These are phyloP conservation scores for Hydractinia symbiolongicarpus DNA, from an alignment of 30 jellyfish, hydroid and myxozoan genomes.

Conservation along the genomic window DNA sequence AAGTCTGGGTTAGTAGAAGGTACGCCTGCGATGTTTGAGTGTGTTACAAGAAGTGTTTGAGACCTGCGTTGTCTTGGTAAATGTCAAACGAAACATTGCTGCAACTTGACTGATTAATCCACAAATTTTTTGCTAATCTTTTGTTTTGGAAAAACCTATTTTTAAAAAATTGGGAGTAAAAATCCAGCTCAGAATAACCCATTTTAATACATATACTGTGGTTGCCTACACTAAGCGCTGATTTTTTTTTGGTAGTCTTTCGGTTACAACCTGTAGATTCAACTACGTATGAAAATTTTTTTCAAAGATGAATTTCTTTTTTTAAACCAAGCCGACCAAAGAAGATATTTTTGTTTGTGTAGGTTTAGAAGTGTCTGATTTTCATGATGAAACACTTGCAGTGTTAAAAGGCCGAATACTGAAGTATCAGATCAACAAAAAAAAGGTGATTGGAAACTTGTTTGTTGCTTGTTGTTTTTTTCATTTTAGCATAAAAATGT, in stretches of 20 bases:
- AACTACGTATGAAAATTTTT: no score
- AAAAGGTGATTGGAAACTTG: slow-evolving; percentile 40
- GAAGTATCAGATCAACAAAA: slow-evolving; percentile 60
- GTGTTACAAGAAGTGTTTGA: neutral
- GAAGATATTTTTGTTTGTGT: neutral
- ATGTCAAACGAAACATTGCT: neutral
- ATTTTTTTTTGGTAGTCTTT: no score
- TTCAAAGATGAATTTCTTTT: no score
- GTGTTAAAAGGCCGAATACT: slow-evolving; percentile 80
- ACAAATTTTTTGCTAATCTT: no score
- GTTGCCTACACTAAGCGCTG: no score
- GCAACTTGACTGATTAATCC: neutral
- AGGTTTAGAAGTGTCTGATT: slow-evolving; percentile 62
- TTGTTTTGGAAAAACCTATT: no score
- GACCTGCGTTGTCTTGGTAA: neutral
- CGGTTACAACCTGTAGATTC: no score
- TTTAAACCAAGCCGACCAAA: neutral
- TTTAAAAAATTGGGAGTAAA: no score
- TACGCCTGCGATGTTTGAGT: neutral
- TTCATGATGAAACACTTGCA: slow-evolving; percentile 69
- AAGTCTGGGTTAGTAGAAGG: slow-evolving; percentile 29
- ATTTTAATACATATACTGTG: no score
- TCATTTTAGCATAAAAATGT: neutral
- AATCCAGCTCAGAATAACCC: no score
- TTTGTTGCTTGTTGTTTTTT: neutral